Conservation (phyloP, 2,888 invertebrate genomes). For the Drosophila differens region DNA sequence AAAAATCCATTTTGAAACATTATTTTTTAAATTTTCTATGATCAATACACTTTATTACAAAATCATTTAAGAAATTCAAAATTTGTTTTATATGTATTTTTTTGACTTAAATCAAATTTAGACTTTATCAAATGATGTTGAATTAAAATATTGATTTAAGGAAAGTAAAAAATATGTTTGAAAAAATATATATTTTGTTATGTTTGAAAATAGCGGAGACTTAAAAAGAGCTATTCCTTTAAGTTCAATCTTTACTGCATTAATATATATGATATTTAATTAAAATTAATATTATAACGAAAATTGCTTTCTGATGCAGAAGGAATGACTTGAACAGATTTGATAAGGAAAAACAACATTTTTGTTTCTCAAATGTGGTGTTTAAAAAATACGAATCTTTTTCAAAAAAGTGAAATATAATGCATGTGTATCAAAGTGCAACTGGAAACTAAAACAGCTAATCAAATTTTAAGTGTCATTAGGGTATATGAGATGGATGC, state of each 20-base stretch:
- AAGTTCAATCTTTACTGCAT: neutral
- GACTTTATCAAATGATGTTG: neutral
- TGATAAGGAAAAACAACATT: neutral
- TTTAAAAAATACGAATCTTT: neutral
- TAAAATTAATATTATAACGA: neutral
- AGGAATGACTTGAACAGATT: neutral
- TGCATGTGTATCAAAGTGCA: neutral
- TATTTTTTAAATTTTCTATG: neutral
- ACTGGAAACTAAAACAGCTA: neutral
- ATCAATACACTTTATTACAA: neutral
- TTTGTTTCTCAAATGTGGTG: too few relatives aligned
- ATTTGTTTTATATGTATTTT: neutral
- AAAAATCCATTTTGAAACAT: neutral
- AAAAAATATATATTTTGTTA: neutral
- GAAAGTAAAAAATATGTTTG: neutral
- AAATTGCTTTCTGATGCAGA: neutral
- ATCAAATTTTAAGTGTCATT: neutral
- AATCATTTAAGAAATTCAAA: neutral
- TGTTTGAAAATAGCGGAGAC: neutral
- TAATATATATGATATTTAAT: neutral
- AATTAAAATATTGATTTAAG: neutral
- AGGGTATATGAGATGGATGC: slow-evolving; percentile 10
- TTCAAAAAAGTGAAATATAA: neutral
- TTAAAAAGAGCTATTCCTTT: neutral
- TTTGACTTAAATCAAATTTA: neutral